Conservation (phyloP, 2,888 invertebrate species). For the Hermaeophaga mercurialis region DNA sequence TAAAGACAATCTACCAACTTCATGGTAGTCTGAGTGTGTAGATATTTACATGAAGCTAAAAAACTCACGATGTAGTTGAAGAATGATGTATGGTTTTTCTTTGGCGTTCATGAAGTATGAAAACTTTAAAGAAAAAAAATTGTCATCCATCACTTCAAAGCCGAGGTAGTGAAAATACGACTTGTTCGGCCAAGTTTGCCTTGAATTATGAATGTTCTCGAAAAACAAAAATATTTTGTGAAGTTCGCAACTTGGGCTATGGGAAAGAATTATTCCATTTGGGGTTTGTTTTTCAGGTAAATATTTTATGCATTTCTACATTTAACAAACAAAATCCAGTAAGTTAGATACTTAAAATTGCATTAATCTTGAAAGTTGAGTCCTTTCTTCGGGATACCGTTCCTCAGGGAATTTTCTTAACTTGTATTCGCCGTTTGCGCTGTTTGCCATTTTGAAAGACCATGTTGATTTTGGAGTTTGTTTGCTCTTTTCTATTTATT, state of each 20-base stretch:
- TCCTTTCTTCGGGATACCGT: slow-evolving; percentile 12
- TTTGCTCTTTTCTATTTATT: slow-evolving; percentile 5
- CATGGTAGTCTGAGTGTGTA: too few relatives aligned
- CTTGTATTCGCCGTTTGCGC: slow-evolving; percentile 9
- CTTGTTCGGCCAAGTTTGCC: slow-evolving; percentile 18
- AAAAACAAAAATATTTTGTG: slow-evolving; percentile 26
- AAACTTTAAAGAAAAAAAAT: slow-evolving; percentile 24
- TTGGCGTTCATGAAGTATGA: slow-evolving; percentile 12
- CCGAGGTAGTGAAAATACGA: slow-evolving; percentile 17
- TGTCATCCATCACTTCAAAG: slow-evolving; percentile 28
- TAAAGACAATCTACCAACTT: too few relatives aligned
- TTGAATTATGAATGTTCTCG: slow-evolving; percentile 29
- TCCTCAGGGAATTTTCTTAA: slow-evolving; percentile 8
- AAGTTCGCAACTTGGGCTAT: slow-evolving; percentile 12
- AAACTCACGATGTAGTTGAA: not conserved
- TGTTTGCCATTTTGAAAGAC: slow-evolving; percentile 4
- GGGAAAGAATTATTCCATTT: slow-evolving; percentile 22
- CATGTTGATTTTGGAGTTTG: slow-evolving; percentile 4
- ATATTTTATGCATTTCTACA: slow-evolving; percentile 25
- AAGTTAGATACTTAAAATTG: slow-evolving; percentile 23
- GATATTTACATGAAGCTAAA: too few relatives aligned
- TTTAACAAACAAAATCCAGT: slow-evolving; percentile 24
- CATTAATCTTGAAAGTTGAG: slow-evolving; percentile 24
- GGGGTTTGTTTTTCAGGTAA: slow-evolving; percentile 27
- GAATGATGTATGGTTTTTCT: slow-evolving; percentile 26